A percentile compares a stretch with the other conserved stretches of the same genome.
Evolutionary conservation across 2,888 invertebrate genomes (phyloP).

Genomic region (Spisula solida): DNA sequence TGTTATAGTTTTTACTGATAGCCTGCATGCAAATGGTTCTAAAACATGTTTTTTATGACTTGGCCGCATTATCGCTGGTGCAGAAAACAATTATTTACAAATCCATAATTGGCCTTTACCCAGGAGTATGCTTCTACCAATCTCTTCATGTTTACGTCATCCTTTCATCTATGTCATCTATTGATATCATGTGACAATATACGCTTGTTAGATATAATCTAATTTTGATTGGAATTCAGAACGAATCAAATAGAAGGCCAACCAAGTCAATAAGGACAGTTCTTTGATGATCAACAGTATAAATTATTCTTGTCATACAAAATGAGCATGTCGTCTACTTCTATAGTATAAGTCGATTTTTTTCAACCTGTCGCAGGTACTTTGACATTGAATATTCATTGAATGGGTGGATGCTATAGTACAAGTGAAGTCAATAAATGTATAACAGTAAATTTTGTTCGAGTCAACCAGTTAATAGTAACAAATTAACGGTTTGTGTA

Average conservation of each 20-base stretch:
- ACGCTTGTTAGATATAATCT: neutral
- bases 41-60: no score
- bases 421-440: neutral
- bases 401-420: neutral
- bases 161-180: neutral
- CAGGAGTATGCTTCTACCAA: neutral
- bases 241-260: neutral
- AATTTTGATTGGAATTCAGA: neutral
- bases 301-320: neutral
- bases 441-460: no score
- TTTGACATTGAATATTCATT: no score
- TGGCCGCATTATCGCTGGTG: no score
- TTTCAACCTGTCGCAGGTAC: no score
- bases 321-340: neutral
- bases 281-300: neutral
- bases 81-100: neutral
- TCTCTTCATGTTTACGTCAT: neutral
- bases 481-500: no score
- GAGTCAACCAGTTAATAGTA: no score
- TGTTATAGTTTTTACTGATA: neutral
- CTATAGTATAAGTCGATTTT: neutral
- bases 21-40: no score
- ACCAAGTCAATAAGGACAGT: neutral
- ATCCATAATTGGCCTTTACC: neutral
- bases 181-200: neutral